Base-by-base conservation (phyloP, 2,888 invertebrate species). In the Stenchaetothrips biformis region DNA sequence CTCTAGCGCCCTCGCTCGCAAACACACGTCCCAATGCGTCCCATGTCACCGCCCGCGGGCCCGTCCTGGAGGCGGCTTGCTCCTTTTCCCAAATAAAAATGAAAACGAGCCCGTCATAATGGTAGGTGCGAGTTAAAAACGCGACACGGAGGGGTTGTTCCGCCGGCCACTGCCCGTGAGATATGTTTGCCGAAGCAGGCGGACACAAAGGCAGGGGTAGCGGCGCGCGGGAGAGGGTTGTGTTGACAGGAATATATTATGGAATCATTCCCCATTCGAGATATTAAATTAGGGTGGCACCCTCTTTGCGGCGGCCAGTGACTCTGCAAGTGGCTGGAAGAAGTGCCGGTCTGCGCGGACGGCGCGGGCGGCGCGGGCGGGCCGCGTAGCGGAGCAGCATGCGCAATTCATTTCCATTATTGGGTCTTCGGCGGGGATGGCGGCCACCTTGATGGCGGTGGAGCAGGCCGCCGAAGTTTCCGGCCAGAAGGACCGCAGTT, bases 241-340 rank as follows among this genome's bases (percentile, higher is more conserved):
- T 74, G 67, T 74, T 74, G 67, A 74, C 67, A 74, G 25, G 67
- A 74, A 74, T 74, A 74, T 74, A 74, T 74, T 74, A 21, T 21
- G 25, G 67, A 74, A 74, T 74, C 67, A 74, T 74, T 74, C 67
- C 67, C 67, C 67, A 74, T 74, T 74, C 25, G 25, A 74, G 67
- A 74, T 74, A 74, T 74, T 74, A 74, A 74, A 74, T 74, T 74
- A 74, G 67, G 67, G 67, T 74, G 67, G 67, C 21, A 21, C 67
- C 21, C 21, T 53, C 53, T 74, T 74, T 74, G 67, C 25, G 67
- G 67, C 67, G 67, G 67, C 21, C 67, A 21, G 21, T 74, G 37
- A 37, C 37, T 37, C 37, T 37, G 67, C 67, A 74, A 74, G 67
- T 74, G 67, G 67, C 67, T 25, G 25, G 25, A 74, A 53, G 13